Evolutionary conservation across 2,888 invertebrate species (phyloP).

Genomic region (Galeruca laticollis): DNA sequence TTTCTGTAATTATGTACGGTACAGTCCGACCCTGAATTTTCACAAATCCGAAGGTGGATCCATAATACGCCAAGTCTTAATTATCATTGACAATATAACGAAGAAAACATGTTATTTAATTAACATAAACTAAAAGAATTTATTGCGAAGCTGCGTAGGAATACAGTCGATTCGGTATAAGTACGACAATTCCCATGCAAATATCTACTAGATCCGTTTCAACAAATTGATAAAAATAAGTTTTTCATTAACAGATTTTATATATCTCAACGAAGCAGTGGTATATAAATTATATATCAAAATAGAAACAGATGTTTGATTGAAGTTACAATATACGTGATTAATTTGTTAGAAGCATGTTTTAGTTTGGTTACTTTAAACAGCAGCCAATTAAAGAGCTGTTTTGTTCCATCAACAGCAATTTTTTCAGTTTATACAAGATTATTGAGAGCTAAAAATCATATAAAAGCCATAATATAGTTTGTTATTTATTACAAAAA

Average conservation of each 20-base stretch:
- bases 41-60: slow-evolving; percentile 12
- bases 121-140: slow-evolving; percentile 55
- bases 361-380: too few species aligned
- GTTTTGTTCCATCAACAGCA: too few species aligned
- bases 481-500: too few species aligned
- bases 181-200: slow-evolving; percentile 60
- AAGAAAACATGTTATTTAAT: slow-evolving; percentile 55
- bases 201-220: slow-evolving; percentile 51
- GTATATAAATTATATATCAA: slow-evolving; percentile 46
- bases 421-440: too few species aligned
- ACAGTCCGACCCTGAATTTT: slow-evolving; percentile 5
- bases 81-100: slow-evolving; percentile 52
- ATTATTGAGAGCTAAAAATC: too few species aligned
- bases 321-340: slow-evolving; percentile 28
- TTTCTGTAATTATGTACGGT: background rate
- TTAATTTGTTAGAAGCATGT: too few species aligned
- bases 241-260: slow-evolving; percentile 52
- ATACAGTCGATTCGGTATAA: slow-evolving; percentile 50
- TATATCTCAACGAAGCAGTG: slow-evolving; percentile 37
- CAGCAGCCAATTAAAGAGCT: too few species aligned
- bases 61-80: slow-evolving; percentile 51
- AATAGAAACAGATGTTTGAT: slow-evolving; percentile 39
- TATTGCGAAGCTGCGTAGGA: slow-evolving; percentile 45
- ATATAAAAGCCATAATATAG: too few species aligned
- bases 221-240: slow-evolving; percentile 53